Evolutionary conservation across 2,113 vertebrate genomes (phyloP).

Genomic region (Dascyllus trimaculatus): DNA sequence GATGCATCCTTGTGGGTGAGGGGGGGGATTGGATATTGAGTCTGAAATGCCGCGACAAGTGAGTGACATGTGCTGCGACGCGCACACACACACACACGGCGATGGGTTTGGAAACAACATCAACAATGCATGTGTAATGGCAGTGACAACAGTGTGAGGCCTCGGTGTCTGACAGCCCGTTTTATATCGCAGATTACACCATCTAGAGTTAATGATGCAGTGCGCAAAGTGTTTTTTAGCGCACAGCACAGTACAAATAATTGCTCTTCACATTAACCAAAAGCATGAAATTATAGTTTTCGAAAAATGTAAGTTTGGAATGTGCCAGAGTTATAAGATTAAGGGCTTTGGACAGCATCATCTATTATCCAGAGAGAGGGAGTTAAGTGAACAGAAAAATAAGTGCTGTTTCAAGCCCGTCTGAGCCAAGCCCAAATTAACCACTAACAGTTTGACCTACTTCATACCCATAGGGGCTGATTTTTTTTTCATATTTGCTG

Average conservation of each 20-base stretch:
- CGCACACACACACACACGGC: conserved; percentile 62
- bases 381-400: conserved; percentile 68
- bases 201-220: conserved; percentile 47
- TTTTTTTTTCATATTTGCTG: conserved; percentile 77
- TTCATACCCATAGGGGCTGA: conserved; percentile 72
- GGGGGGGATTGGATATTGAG: conserved; percentile 47
- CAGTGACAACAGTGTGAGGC: conserved; percentile 26
- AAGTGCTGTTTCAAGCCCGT: conserved; percentile 65
- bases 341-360: conserved; percentile 59
- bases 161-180: conserved; percentile 44
- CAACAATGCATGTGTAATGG: conserved; percentile 39
- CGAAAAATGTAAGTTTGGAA: conserved; percentile 41
- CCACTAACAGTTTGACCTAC: conserved; percentile 78
- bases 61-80: conserved; percentile 60
- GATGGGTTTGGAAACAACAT: conserved; percentile 47
- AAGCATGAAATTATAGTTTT: conserved; percentile 39
- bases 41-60: conserved; percentile 60
- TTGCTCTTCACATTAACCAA: conserved; percentile 58
- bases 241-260: conserved; percentile 45
- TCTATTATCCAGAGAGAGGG: conserved; percentile 63
- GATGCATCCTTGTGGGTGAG: conserved; percentile 36
- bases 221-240: conserved; percentile 29
- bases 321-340: conserved; percentile 56
- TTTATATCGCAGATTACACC: conserved; percentile 53
- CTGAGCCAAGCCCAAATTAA: conserved; percentile 67